Base-by-base conservation (phyloP, 1,140 invertebrate species). In the Druon quercuslanigerum region DNA sequence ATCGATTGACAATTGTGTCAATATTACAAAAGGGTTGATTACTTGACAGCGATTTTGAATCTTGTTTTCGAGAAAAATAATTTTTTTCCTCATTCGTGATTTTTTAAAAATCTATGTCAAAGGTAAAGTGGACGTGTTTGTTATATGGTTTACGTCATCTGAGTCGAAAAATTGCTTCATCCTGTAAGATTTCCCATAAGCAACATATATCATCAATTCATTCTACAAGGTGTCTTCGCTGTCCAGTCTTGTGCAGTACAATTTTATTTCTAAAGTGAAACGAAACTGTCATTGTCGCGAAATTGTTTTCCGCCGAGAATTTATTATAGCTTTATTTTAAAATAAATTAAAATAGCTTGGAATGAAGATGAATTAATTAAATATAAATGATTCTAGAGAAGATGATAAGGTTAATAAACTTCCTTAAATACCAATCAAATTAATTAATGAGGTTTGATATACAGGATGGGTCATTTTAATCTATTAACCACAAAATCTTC, bases 181-280 rank as follows among this genome's bases (percentile, higher is more conserved):
- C 72, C 76, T 83, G 82, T 89, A 87, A 91, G 89, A 91, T 91
- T 91, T 91, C 90, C 90, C 90, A 71, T 17, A 88, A 78, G 90
- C 83, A 76, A 83, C 86, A 89, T 91, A 86, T 73, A 79, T 90
- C 89, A 90, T 89, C 85, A 46, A 6, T 46, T 46, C 7, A 46
- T 46, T 2, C 40, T 46, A 73, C 72, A 51, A 75, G 81, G 73
- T 83, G 83, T 83, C 79, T 80, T 80, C 79, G 78, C 76, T 78
- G 78, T 79, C 79, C 78, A 79, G 73, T 76, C 19, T 11, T 57
- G 5, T 57, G 56, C 19, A 25, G 56, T 20, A 57, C 19, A 57
- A 57, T 25, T 57, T 25, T 72, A 78, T 78, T 78, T 77, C 71
- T 74, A 17, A 51, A 73, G 75, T 77, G 79, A 77, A 75, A 72